phyloP scores from a whole-genome alignment of 2,797 vertebrate genomes.

The Amblyraja radiata region DNA sequence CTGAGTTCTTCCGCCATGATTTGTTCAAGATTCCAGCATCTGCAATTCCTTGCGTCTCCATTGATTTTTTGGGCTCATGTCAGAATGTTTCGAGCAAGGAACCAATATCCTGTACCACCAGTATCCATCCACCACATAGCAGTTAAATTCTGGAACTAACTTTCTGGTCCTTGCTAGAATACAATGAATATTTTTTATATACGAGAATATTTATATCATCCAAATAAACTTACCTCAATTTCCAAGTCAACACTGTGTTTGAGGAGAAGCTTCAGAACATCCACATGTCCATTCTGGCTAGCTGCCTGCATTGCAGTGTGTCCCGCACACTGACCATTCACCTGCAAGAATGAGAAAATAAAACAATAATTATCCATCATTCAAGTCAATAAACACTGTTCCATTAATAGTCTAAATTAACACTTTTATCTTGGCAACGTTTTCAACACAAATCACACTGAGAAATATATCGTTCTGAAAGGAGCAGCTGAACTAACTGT shows the following conservation, averaged over 20 bases:
- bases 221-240: slow-evolving; percentile 74
- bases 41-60: no score
- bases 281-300: slow-evolving; percentile 96
- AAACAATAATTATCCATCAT: not conserved
- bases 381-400: not conserved
- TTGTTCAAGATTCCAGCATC: no score
- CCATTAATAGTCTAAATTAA: not conserved
- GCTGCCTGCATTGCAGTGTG: slow-evolving; percentile 98
- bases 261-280: slow-evolving; percentile 91
- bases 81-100: not conserved
- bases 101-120: not conserved
- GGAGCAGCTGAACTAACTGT: not conserved
- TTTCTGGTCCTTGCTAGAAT: not conserved
- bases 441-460: not conserved
- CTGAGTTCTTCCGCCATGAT: no score
- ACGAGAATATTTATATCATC: not conserved
- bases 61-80: not conserved
- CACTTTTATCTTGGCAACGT: not conserved
- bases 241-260: slow-evolving; percentile 96
- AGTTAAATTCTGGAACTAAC: not conserved
- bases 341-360: slow-evolving; percentile 55
- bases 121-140: not conserved
- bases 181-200: not conserved
- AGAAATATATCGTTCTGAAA: not conserved
- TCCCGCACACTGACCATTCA: slow-evolving; percentile 95